phyloP scores from a whole-genome alignment of 2,888 invertebrate genomes.

The Malthinus seriepunctatus region DNA sequence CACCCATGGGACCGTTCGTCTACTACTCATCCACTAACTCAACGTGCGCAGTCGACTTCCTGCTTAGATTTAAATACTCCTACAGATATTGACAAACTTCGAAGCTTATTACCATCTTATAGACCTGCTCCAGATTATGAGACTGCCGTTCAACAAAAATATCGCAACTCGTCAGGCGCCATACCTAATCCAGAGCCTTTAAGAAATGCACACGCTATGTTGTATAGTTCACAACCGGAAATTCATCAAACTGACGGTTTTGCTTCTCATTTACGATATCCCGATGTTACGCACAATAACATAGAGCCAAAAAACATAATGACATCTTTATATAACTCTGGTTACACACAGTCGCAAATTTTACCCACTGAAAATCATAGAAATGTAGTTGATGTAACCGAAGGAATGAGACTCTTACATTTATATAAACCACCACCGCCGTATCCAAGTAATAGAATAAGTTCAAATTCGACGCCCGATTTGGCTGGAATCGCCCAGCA shows the following conservation, averaged over 20 bases:
- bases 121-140: slow-evolving; percentile 95
- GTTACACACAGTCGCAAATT: slow-evolving; percentile 43
- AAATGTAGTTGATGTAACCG: slow-evolving; percentile 51
- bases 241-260: slow-evolving; percentile 62
- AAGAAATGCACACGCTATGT: slow-evolving; percentile 48
- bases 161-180: slow-evolving; percentile 63
- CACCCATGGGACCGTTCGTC: slow-evolving; percentile 52
- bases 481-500: slow-evolving; percentile 72
- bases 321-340: slow-evolving; percentile 33
- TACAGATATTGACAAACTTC: slow-evolving; percentile 59
- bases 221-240: slow-evolving; percentile 76
- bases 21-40: slow-evolving; percentile 52
- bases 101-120: slow-evolving; percentile 81
- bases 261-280: slow-evolving; percentile 58
- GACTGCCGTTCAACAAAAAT: slow-evolving; percentile 87
- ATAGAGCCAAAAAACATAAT: slow-evolving; percentile 46
- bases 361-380: slow-evolving; percentile 38
- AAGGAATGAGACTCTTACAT: slow-evolving; percentile 64
- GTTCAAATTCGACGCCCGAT: slow-evolving; percentile 84
- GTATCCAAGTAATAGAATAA: slow-evolving; percentile 76
- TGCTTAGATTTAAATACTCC: slow-evolving; percentile 64
- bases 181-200: slow-evolving; percentile 42
- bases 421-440: slow-evolving; percentile 85
- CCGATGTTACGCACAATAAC: slow-evolving; percentile 66
- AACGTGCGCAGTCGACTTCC: slow-evolving; percentile 67